These are phyloP conservation scores for Sycophaga agraensis DNA, from an alignment of 1,140 invertebrate species.

Conservation along the genomic window DNA sequence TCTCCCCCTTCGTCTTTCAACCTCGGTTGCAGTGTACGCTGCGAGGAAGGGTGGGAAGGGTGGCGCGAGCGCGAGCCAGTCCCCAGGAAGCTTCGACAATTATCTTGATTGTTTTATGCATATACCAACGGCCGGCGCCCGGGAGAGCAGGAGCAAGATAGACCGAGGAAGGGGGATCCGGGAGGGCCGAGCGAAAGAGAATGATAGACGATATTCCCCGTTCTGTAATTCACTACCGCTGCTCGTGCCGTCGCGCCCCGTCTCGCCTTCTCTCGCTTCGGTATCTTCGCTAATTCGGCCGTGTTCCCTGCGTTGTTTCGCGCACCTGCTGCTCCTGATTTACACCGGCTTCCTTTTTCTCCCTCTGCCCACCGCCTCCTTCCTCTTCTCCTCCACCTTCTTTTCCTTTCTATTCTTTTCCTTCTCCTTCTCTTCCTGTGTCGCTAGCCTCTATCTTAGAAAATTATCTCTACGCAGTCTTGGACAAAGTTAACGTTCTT, in stretches of 20 bases:
- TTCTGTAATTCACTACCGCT: conserved; percentile 35
- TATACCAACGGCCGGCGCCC: conserved; percentile 40
- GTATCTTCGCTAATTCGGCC: conserved; percentile 30
- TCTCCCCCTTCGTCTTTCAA: conserved; percentile 32
- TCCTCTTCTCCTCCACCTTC: no score
- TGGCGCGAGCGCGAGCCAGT: conserved; percentile 36
- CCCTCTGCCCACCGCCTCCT: no score
- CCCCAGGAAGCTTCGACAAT: conserved; percentile 55
- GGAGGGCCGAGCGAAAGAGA: conserved; percentile 15
- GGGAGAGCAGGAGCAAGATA: no score
- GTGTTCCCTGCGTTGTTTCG: conserved; percentile 31
- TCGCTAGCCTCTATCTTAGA: not conserved
- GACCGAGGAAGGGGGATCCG: not conserved
- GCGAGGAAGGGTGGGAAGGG: conserved; percentile 13
- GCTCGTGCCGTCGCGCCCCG: not conserved
- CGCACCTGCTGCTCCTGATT: conserved; percentile 37
- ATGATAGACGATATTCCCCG: conserved; percentile 41
- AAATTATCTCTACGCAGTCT: not conserved
- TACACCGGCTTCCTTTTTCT: not conserved
- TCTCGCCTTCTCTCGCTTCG: not conserved
- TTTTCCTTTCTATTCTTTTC: no score
- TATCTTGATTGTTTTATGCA: conserved; percentile 61
- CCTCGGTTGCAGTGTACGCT: conserved; percentile 22
- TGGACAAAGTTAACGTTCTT: not conserved
- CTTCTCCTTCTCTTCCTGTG: not conserved